Evolutionary conservation across 2,888 invertebrate species (phyloP).

Genomic region (Drosophila borborema): DNA sequence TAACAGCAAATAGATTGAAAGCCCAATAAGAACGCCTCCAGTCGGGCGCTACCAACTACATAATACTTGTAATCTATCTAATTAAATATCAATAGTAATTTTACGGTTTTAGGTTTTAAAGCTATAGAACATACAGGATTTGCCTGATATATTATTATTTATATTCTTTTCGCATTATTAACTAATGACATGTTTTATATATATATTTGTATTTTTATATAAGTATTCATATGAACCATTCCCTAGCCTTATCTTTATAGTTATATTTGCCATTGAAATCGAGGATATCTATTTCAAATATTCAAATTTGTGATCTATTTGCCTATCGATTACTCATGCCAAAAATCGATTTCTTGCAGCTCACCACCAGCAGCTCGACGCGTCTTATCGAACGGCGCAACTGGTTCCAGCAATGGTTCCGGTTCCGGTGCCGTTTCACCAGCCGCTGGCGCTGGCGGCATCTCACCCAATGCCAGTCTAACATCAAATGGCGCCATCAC

Average conservation of each 20-base stretch:
- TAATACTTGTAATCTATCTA: neutral
- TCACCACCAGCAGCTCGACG: constrained; percentile 84
- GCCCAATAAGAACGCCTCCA: neutral
- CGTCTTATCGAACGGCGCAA: constrained; percentile 58
- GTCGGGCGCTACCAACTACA: neutral
- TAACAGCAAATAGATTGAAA: neutral
- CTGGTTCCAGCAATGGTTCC: constrained; percentile 15
- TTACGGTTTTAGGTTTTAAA: neutral
- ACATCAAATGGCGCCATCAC: neutral
- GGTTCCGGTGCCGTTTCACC: constrained; percentile 19
- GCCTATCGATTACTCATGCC: neutral
- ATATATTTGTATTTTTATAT: too few species aligned
- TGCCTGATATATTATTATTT: too few species aligned
- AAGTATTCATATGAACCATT: too few species aligned
- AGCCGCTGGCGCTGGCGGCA: constrained; percentile 10
- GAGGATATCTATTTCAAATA: neutral
- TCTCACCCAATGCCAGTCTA: constrained; percentile 44
- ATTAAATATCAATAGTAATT: too few species aligned
- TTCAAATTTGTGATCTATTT: neutral
- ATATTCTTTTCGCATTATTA: too few species aligned
- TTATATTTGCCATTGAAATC: too few species aligned
- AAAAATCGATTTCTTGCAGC: constrained; percentile 59
- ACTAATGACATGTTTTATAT: too few species aligned
- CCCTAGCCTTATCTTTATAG: too few species aligned
- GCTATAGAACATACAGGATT: too few species aligned